Conservation (phyloP, 1,140 invertebrate genomes). For the Galendromus occidentalis region DNA sequence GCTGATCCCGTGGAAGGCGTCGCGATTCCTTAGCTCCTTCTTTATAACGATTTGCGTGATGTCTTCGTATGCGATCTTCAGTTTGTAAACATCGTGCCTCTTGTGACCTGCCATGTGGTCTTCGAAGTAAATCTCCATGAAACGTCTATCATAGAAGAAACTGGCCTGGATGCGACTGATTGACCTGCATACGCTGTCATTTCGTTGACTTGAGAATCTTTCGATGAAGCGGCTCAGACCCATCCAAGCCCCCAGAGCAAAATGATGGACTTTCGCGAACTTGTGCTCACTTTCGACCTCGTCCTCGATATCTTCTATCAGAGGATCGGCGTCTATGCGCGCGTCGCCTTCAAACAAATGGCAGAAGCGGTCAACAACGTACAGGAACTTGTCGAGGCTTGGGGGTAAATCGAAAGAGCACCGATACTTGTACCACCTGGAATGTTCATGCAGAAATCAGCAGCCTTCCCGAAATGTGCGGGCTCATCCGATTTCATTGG, state of each 20-base stretch:
- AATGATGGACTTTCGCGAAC: neutral
- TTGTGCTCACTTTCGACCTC: neutral
- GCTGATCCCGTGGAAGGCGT: neutral
- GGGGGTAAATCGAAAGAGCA: neutral
- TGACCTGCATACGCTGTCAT: too few species aligned
- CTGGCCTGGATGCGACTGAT: neutral
- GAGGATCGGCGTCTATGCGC: neutral
- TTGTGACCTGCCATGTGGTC: neutral
- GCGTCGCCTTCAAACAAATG: neutral
- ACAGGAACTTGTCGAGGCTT: neutral
- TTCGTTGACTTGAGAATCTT: neutral
- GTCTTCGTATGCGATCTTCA: neutral
- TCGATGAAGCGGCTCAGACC: neutral
- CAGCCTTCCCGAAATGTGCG: too few species aligned
- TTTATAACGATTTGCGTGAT: neutral
- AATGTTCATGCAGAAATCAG: too few species aligned
- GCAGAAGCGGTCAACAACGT: conserved; percentile 2
- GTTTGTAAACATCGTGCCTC: neutral
- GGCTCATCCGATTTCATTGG: too few species aligned
- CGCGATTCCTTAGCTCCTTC: neutral
- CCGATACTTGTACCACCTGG: too few species aligned
- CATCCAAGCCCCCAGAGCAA: neutral
- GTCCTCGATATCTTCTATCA: neutral
- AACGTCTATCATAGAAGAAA: neutral
- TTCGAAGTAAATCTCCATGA: conserved; percentile 8